Percentiles rank a stretch among this genome's conserved stretches.
Conservation (phyloP, 2,113 vertebrate species). For the Camarhynchus parvulus region DNA sequence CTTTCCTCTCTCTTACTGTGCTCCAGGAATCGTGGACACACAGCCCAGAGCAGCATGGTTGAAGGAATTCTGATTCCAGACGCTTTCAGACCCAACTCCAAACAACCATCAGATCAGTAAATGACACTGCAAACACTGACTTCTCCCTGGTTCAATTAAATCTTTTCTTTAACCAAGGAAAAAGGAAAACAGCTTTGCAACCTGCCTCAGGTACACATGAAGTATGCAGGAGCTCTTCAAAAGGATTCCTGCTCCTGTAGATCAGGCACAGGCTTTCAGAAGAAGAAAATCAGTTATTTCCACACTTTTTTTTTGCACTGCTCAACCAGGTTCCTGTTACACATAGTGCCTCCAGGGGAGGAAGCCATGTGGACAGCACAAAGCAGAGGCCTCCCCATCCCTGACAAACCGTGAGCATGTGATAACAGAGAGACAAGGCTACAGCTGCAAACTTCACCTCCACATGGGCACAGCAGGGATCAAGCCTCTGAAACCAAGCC, state of each 20-base stretch:
- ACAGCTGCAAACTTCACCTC: not conserved
- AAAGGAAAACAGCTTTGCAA: not conserved
- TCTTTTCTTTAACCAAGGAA: not conserved
- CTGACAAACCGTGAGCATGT: not conserved
- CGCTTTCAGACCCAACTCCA: not conserved
- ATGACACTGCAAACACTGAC: not conserved
- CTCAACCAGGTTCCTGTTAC: not conserved
- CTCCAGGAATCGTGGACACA: not conserved
- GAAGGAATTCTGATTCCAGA: not conserved
- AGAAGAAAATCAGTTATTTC: not conserved
- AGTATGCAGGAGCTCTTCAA: not conserved
- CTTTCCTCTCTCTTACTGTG: not conserved
- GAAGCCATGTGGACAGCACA: not conserved
- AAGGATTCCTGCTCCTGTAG: not conserved
- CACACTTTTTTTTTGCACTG: not conserved
- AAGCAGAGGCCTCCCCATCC: not conserved
- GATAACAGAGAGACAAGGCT: not conserved
- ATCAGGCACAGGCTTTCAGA: not conserved
- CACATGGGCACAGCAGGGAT: not conserved
- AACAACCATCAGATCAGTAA: not conserved
- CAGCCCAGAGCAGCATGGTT: not conserved
- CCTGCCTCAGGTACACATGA: not conserved
- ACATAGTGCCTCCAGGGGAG: not conserved
- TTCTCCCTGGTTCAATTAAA: not conserved
- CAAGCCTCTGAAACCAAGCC: not conserved